These are phyloP conservation scores for Antennarius striatus DNA, from an alignment of 2,113 vertebrate genomes.

Conservation along the genomic window DNA sequence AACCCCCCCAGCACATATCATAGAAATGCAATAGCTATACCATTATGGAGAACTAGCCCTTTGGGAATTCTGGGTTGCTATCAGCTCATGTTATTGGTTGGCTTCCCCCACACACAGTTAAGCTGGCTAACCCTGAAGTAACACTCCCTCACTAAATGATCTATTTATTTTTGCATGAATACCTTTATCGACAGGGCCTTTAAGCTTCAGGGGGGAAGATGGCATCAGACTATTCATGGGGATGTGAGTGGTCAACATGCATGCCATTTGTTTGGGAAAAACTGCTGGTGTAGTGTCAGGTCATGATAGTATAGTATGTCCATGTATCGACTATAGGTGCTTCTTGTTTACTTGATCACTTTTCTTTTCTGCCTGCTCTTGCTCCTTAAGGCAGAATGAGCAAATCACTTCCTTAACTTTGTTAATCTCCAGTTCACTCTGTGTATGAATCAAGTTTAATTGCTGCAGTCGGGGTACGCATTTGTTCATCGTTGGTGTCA, in stretches of 20 bases:
- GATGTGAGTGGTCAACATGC: slow-evolving; percentile 49
- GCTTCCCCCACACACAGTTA: slow-evolving; percentile 50
- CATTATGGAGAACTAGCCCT: slow-evolving; percentile 39
- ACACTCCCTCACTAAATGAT: slow-evolving; percentile 67
- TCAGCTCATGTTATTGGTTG: slow-evolving; percentile 62
- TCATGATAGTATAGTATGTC: slow-evolving; percentile 49
- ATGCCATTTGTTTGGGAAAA: slow-evolving; percentile 57
- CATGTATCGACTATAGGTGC: slow-evolving; percentile 32
- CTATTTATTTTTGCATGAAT: slow-evolving; percentile 76
- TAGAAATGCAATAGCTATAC: slow-evolving; percentile 40
- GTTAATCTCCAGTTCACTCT: slow-evolving; percentile 54
- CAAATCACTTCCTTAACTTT: slow-evolving; percentile 42
- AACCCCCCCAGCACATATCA: slow-evolving; percentile 41
- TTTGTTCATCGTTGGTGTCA: slow-evolving; percentile 23
- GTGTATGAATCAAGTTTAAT: slow-evolving; percentile 46
- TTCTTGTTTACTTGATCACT: slow-evolving; percentile 23
- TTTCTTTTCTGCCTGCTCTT: slow-evolving; percentile 21
- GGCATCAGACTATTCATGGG: slow-evolving; percentile 62
- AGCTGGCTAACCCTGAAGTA: slow-evolving; percentile 66
- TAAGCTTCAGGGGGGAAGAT: slow-evolving; percentile 63
- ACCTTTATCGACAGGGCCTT: slow-evolving; percentile 64
- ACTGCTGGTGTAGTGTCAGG: slow-evolving; percentile 54
- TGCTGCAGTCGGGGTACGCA: slow-evolving; percentile 8
- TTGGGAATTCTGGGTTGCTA: slow-evolving; percentile 50
- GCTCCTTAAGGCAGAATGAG: background rate